Base-by-base conservation (phyloP, 2,797 vertebrate genomes). In the Pseudochromis fuscus region DNA sequence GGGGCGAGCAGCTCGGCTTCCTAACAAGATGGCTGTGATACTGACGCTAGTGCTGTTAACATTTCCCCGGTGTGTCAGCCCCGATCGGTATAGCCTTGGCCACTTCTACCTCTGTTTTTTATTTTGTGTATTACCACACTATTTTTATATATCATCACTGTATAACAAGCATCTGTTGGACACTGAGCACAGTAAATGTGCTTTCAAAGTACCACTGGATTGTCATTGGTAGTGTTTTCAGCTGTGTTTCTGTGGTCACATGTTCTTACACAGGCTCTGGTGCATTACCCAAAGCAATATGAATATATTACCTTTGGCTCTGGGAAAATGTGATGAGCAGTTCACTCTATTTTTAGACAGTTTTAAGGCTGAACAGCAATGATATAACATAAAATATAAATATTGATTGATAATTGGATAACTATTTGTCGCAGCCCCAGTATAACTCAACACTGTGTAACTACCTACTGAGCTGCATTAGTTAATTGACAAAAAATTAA, bases 1-100 rank as follows among this genome's bases (percentile, higher is more conserved):
- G 76, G 18, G 33, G 18, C 11, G 30, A 77, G 62, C 59, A 1
- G 53, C 70, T 80, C 28, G 1, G 23, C 60, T 77, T 57, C 52
- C 67, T 77, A 82, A 86, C 79, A 85, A 87, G 72, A 72, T 38
- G 68, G 55, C 58, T 44, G 56, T 25, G 51, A 76, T 67, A 42
- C 53, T 60, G 65, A 60, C 37, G 50, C 38, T 5, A 28, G 5
- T 35, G 57, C 46, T 52, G 38, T 67, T 58, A 71, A 68, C 58
- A 55, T 57, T 65, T 85, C 79, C 59, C 77, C 44, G 11, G 59
- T 11, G 68, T 35, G 33, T 63, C 52, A 18, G 40, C 4, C 0
- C 55, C 50, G 66, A 80, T 46, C 16, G 49, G 24, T 19, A n/a
- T n/a, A 33, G 16, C 52, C 25, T 4, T 51, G 50, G 31, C 45